These are phyloP conservation scores for Selene dorsalis DNA, from an alignment of 2,797 vertebrate species.

Conservation along the genomic window DNA sequence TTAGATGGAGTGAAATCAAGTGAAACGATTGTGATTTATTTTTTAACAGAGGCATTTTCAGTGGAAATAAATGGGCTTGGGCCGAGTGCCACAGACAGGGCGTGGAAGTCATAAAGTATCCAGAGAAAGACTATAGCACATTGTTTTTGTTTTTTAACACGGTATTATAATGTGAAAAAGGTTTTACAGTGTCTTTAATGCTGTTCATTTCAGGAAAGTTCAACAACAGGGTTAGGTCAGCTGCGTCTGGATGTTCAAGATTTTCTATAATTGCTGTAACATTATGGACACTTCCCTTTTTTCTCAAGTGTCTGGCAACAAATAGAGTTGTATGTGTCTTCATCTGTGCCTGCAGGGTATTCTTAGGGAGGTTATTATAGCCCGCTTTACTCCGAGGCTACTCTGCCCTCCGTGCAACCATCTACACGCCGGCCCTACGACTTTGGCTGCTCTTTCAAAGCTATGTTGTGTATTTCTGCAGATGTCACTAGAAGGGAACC, in stretches of 20 bases:
- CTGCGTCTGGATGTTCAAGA: not conserved
- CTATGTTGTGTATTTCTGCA: constrained; percentile 55
- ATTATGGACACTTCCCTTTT: not conserved
- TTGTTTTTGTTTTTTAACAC: not conserved
- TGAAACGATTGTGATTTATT: not conserved
- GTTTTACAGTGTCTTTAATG: not conserved
- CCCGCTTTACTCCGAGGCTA: constrained; percentile 56
- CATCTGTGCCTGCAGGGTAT: constrained; percentile 63
- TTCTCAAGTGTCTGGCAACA: constrained; percentile 32
- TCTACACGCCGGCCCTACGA: constrained; percentile 53
- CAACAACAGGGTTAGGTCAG: not conserved
- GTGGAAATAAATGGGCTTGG: not conserved
- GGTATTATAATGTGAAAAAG: not conserved
- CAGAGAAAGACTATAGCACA: not conserved
- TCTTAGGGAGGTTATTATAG: constrained; percentile 71
- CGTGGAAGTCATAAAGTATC: not conserved
- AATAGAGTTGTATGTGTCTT: constrained; percentile 47
- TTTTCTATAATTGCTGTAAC: not conserved
- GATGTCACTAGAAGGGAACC: constrained; percentile 58
- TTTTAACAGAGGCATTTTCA: not conserved
- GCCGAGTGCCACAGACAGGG: not conserved
- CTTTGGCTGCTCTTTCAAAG: constrained; percentile 63
- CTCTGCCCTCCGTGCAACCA: constrained; percentile 58
- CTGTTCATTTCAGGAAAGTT: constrained; percentile 3
- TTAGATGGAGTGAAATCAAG: not conserved